Percentiles rank a stretch among this genome's conserved stretches.
phyloP scores from a whole-genome alignment of 2,113 vertebrate genomes.

The Halichoeres trimaculatus region DNA sequence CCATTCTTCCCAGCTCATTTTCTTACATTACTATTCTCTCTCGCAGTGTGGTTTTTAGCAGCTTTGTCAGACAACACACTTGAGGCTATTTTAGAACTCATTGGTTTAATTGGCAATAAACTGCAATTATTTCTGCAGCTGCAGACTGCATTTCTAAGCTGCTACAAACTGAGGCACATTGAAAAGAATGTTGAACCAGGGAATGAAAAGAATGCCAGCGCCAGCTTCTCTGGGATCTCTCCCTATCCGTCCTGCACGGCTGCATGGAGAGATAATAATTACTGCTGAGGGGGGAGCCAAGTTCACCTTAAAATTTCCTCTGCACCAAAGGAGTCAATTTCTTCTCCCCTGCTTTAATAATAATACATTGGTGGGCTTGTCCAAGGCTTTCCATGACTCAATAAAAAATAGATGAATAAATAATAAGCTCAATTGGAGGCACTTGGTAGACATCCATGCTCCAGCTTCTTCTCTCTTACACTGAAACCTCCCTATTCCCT shows the following conservation, averaged over 20 bases:
- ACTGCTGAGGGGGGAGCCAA: constrained; percentile 62
- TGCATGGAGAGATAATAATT: constrained; percentile 73
- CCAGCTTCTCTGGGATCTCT: constrained; percentile 55
- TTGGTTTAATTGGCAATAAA: constrained; percentile 87
- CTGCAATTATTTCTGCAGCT: constrained; percentile 82
- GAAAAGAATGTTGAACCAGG: constrained; percentile 35
- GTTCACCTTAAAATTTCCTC: constrained; percentile 66
- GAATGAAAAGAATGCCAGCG: constrained; percentile 65
- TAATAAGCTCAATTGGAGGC: constrained; percentile 75
- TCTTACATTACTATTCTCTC: constrained; percentile 25
- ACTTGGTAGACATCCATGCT: constrained; percentile 60
- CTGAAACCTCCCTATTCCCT: constrained; percentile 55
- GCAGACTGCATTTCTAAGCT: constrained; percentile 69
- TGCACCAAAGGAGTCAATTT: constrained; percentile 68
- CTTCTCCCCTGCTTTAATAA: constrained; percentile 55
- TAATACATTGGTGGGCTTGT: constrained; percentile 65
- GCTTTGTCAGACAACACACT: constrained; percentile 77
- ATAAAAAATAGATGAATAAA: constrained; percentile 79
- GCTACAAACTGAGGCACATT: constrained; percentile 48
- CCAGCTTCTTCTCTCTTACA: constrained; percentile 48
- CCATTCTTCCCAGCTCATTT: constrained; percentile 35
- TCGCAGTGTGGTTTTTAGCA: constrained; percentile 45
- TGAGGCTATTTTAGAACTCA: constrained; percentile 82
- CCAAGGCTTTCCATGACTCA: constrained; percentile 60
- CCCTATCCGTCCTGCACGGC: constrained; percentile 38